Evolutionary conservation across 1,140 invertebrate species (phyloP), one percentile per base, ranked within the genome.

Genomic region (Drosophila tani): DNA sequence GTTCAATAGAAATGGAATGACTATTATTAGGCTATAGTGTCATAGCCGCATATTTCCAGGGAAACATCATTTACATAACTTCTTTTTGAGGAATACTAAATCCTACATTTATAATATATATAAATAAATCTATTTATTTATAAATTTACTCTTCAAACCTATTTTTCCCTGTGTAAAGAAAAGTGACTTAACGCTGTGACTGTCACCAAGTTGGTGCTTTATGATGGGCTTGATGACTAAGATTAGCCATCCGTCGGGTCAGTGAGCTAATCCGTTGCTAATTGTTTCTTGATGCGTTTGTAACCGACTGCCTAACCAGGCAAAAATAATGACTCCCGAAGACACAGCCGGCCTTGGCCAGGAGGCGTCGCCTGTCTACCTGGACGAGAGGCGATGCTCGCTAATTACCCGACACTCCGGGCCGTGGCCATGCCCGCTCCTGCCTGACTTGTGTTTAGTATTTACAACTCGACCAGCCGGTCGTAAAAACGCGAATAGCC

Each of bases 281-380:
- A 88, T 88, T 85, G 85, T 51, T 90, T 88, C 85, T 90, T 88
- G 76, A 88, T 88, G 85, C 75, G 63, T 81, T 78, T 69, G 74
- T 46, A 67, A 82, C 51, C 51, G 14, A 55, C 62, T 43, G 17
- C 43, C 45, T 56, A 79, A 50, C 73, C 38, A 45, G 73, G 60
- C 75, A 41, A 17, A 14, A 29, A 5, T 9, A 47, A 47, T 38
- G 51, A 38, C 51, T 38, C 7, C 19, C 19, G 5, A 8, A 40
- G 53, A 56, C 32, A 56, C 32, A 27, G 45, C 12, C 32, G 49
- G 53, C 67, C 67, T 66, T 63, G 68, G 67, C 35, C 58, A 62
- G 53, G 69, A 47, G 53, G 53, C 55, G 41, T 49, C 17, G 47
- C 41, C 57, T 62, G 47, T 41, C 78, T 88, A 79, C 81, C 77